Percentiles rank a stretch among this genome's conserved stretches.
Conservation (phyloP, 2,888 invertebrate species). For the Tenthredo amoena region DNA sequence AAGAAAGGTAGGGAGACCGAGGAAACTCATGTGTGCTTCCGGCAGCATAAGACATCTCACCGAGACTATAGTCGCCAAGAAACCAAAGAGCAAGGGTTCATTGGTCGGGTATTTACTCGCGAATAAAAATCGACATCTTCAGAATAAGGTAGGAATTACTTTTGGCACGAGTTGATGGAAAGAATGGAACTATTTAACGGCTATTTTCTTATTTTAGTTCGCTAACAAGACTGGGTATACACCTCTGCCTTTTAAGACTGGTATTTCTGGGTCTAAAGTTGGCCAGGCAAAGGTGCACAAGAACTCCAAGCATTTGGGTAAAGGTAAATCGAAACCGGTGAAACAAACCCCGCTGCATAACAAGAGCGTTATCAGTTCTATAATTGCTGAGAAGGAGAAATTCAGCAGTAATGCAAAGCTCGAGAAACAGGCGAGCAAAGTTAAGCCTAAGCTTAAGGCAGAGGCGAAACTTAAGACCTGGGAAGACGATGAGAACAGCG, state of each 20-base stretch:
- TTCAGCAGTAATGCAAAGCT: slow-evolving; percentile 70
- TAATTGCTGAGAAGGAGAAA: slow-evolving; percentile 75
- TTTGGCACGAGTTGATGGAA: not conserved
- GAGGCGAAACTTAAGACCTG: slow-evolving; percentile 84
- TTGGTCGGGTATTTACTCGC: slow-evolving; percentile 84
- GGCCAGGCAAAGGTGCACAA: slow-evolving; percentile 72
- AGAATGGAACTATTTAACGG: not conserved
- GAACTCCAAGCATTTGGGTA: slow-evolving; percentile 64
- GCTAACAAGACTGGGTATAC: slow-evolving; percentile 67
- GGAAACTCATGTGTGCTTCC: slow-evolving; percentile 83
- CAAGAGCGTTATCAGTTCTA: slow-evolving; percentile 74
- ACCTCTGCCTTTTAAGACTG: slow-evolving; percentile 69
- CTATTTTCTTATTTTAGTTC: slow-evolving; percentile 61
- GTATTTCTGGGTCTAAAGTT: slow-evolving; percentile 55
- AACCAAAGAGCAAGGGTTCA: slow-evolving; percentile 85
- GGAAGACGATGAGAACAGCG: slow-evolving; percentile 80
- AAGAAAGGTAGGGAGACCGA: slow-evolving; percentile 90
- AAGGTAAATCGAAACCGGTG: slow-evolving; percentile 69
- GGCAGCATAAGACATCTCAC: slow-evolving; percentile 82
- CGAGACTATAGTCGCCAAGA: slow-evolving; percentile 91
- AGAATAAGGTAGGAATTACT: slow-evolving; percentile 70
- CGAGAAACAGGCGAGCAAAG: slow-evolving; percentile 80
- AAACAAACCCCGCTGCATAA: slow-evolving; percentile 74
- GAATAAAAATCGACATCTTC: slow-evolving; percentile 83
- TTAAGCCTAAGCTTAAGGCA: slow-evolving; percentile 87